Base-by-base conservation (phyloP, 2,113 vertebrate species). In the Notothenia coriiceps region DNA sequence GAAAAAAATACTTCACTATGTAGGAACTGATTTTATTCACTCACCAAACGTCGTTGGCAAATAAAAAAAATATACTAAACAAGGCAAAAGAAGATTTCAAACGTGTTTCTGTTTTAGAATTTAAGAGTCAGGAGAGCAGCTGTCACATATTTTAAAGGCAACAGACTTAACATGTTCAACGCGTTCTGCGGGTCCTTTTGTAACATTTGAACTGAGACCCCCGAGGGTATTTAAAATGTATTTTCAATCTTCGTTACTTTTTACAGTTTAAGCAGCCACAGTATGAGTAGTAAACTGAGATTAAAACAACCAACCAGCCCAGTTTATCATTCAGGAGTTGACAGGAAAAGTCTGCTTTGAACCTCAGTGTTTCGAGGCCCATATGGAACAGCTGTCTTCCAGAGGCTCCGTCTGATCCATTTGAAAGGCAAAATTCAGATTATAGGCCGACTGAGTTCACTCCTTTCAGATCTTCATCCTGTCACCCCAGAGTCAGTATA, bases 401-500 rank as follows among this genome's bases (percentile, higher is more conserved):
- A 76, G 50, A 85, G 54, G 65, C 82, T 87, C 64, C 73, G 60
- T 74, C 77, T 62, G 59, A 83, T 86, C 78, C 78, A 65, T 84
- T 82, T 57, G 87, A 93, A 85, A 90, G 94, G 88, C 81, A 84
- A 86, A 86, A 43, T 83, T 95, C 93, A 83, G 85, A 89, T 91
- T 85, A 75, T 55, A 59, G 82, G 86, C 79, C 47, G 25, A 55
- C 84, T 82, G 75, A 93, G 84, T 90, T 87, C 86, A 76, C 83
- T 87, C 85, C 86, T 84, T 88, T 74, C 84, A 61, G 70, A 82
- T 87, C 83, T 79, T 51, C 73, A 63, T 88, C 87, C 85, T 70
- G 74, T 88, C 87, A 70, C 88, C 88, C 82, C 87, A 85, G 35
- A 86, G 84, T 90, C 93, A 90, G 95, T 95, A 88, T 95, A 97